A percentile compares a stretch with the other conserved stretches of the same genome.
Evolutionary conservation across 2,888 invertebrate genomes (phyloP).

Genomic region (Proisotoma minuta): DNA sequence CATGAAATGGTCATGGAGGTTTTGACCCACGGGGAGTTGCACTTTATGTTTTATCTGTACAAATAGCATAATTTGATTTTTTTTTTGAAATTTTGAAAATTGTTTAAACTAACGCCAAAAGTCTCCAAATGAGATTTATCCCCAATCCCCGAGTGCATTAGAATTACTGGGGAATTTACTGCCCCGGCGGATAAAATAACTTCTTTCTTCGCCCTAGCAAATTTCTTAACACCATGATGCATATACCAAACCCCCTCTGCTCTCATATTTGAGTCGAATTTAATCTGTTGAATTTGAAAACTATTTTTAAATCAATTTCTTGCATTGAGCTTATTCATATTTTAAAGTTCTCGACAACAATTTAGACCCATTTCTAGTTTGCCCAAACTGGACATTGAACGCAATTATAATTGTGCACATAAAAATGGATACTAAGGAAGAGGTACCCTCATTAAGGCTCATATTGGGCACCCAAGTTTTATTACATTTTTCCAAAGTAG

Average conservation of each 20-base stretch:
- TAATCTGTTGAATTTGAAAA: conserved; percentile 16
- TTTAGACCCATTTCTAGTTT: no score
- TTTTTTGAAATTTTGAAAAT: background rate
- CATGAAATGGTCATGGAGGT: conserved; percentile 18
- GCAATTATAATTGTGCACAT: no score
- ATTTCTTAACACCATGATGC: conserved; percentile 13
- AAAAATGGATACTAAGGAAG: no score
- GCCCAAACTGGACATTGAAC: no score
- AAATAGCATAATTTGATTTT: background rate
- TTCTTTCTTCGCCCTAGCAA: conserved; percentile 17
- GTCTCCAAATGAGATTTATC: conserved; percentile 7
- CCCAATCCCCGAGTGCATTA: conserved; percentile 21
- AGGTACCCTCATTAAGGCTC: no score
- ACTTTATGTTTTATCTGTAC: conserved; percentile 11
- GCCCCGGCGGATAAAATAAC: conserved; percentile 19
- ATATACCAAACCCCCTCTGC: conserved; percentile 20
- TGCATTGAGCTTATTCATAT: no score
- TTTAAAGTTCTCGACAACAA: no score
- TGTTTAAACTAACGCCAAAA: background rate
- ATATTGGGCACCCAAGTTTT: no score
- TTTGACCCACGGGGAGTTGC: conserved; percentile 14
- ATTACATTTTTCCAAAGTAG: no score
- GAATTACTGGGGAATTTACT: conserved; percentile 12
- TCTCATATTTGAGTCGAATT: conserved; percentile 4
- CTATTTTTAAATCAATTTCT: no score